Percentiles rank a stretch among this genome's conserved stretches.
Evolutionary conservation across 1,140 invertebrate species (phyloP).

Genomic region (Neocloeon triangulifer): DNA sequence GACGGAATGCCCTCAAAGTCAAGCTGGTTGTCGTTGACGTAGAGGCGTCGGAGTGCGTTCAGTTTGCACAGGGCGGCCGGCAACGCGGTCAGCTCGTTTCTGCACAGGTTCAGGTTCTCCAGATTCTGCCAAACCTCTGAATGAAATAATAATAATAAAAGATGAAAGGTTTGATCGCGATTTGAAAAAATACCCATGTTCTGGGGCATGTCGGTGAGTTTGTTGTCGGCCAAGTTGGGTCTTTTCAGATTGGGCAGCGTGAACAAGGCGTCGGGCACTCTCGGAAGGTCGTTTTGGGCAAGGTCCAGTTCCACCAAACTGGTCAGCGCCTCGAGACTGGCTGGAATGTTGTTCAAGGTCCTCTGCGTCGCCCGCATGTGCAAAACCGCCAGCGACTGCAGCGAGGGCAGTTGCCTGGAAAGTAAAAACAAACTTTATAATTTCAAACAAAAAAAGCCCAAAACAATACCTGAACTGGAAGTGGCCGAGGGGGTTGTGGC

Average conservation of each 20-base stretch:
- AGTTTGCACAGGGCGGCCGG: conserved; percentile 79
- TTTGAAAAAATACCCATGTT: conserved; percentile 26
- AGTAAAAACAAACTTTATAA: no score
- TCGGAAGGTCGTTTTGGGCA: conserved; percentile 71
- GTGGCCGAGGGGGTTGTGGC: conserved; percentile 91
- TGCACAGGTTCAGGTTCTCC: conserved; percentile 80
- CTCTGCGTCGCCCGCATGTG: conserved; percentile 89
- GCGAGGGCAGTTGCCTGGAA: conserved; percentile 79
- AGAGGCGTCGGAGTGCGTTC: conserved; percentile 57
- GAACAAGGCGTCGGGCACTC: conserved; percentile 88
- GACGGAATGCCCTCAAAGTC: conserved; percentile 97
- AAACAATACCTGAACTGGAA: conserved; percentile 93
- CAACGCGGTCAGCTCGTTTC: conserved; percentile 68
- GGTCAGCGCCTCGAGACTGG: conserved; percentile 63
- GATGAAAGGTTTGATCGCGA: background rate
- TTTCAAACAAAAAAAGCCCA: no score
- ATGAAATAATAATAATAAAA: no score
- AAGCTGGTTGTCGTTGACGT: conserved; percentile 83
- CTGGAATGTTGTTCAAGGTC: conserved; percentile 77
- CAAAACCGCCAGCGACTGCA: conserved; percentile 72
- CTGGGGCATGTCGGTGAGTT: conserved; percentile 63
- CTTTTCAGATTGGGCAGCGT: conserved; percentile 66
- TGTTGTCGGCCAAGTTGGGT: conserved; percentile 85
- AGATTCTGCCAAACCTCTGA: conserved; percentile 84
- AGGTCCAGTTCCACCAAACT: conserved; percentile 83